Percentiles rank a stretch among this genome's conserved stretches.
Conservation (phyloP, 2,797 vertebrate genomes). For the Geotria australis region DNA sequence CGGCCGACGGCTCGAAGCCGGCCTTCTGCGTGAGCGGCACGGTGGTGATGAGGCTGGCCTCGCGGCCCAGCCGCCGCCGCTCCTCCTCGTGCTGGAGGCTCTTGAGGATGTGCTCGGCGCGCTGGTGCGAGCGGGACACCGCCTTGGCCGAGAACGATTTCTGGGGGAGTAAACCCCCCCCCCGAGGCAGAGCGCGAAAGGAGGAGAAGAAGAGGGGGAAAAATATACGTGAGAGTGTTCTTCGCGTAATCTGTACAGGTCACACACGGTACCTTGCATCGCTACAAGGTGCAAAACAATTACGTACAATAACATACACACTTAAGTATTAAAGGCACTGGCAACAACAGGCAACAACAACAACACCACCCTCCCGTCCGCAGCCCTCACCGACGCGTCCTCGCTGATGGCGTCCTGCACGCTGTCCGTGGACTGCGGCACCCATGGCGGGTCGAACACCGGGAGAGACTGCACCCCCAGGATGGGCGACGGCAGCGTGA, state of each 20-base stretch:
- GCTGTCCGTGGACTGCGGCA: constrained; percentile 71
- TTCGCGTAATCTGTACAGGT: no score
- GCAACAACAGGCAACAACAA: no score
- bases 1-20: constrained; percentile 81
- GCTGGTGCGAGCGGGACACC: constrained; percentile 84
- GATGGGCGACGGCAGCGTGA: constrained; percentile 85
- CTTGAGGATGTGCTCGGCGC: constrained; percentile 89
- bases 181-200: background rate
- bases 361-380: no score
- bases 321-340: no score
- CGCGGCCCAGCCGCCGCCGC: constrained; percentile 64
- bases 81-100: constrained; percentile 96
- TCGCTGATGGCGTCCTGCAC: constrained; percentile 94
- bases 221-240: no score
- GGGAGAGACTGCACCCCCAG: constrained; percentile 95
- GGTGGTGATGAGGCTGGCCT: constrained; percentile 89
- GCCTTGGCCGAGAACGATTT: constrained; percentile 94
- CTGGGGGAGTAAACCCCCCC: constrained; percentile 11
- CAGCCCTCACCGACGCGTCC: constrained; percentile 69
- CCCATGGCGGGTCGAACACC: constrained; percentile 96
- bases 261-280: no score
- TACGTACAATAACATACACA: no score
- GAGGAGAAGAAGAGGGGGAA: background rate
- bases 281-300: no score
- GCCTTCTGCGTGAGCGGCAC: constrained; percentile 88